Conservation (phyloP, 2,888 invertebrate genomes). For the Patella depressa region DNA sequence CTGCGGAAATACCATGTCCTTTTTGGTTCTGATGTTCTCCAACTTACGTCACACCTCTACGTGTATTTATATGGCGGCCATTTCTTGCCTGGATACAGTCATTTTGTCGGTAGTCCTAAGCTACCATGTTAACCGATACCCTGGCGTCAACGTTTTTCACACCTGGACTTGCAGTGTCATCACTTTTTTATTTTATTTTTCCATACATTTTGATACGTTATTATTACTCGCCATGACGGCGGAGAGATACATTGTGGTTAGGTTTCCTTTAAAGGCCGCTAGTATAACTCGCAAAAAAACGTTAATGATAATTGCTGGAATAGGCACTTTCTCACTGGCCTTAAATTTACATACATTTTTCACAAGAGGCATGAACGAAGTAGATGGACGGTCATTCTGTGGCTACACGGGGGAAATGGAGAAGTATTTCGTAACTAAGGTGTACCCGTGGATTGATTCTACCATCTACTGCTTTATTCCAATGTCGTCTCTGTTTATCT, state of each 20-base stretch:
- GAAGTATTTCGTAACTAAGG: slow-evolving; percentile 25
- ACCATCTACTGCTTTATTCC: slow-evolving; percentile 37
- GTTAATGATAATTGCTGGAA: slow-evolving; percentile 14
- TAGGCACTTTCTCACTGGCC: slow-evolving; percentile 20
- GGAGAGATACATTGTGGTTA: slow-evolving; percentile 33
- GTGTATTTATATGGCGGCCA: background rate
- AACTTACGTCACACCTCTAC: background rate
- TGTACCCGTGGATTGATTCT: slow-evolving; percentile 37
- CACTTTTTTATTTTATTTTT: slow-evolving; percentile 32
- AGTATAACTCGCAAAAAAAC: slow-evolving; percentile 20
- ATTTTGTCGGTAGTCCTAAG: background rate
- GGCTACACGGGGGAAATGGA: slow-evolving; percentile 21
- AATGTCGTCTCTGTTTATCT: slow-evolving; percentile 24
- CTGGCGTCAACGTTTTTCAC: background rate
- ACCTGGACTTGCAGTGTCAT: slow-evolving; percentile 27
- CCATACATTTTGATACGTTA: slow-evolving; percentile 32
- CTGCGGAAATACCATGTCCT: slow-evolving; percentile 28
- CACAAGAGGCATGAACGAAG: slow-evolving; percentile 19
- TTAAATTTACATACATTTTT: slow-evolving; percentile 32
- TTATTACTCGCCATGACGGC: slow-evolving; percentile 34
- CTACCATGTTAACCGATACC: background rate
- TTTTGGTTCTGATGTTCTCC: slow-evolving; percentile 20
- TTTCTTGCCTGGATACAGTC: background rate
- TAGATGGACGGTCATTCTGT: background rate
- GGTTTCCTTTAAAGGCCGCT: slow-evolving; percentile 29